Base-by-base conservation (phyloP, 2,888 invertebrate genomes). In the Biston betularia region DNA sequence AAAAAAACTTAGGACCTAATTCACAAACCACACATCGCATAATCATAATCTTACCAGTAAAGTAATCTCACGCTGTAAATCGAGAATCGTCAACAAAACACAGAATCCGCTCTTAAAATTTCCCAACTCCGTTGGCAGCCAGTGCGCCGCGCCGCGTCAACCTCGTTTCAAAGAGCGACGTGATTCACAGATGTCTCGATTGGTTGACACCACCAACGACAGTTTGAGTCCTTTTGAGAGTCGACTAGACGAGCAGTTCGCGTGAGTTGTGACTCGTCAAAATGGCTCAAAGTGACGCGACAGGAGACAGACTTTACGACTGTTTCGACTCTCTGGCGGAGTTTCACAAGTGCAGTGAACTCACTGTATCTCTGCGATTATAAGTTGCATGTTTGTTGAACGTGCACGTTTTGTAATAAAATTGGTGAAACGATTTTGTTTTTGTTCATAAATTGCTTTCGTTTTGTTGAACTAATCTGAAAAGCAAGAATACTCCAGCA, bases 121-220 rank as follows among this genome's bases (percentile, higher is more conserved):
- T 45, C 45, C 14, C 45, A 8, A 8, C 45, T 45, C 45, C 14
- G 45, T 45, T 15, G 57, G 42, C 50, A 56, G 60, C 15, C 35
- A 48, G 45, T 44, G 38, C 38, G 15, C 33, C 48, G 42, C 24
- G 53, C 34, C 50, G 24, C 56, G 62, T 62, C 62, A 60, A 58
- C 61, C 53, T 54, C 56, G 60, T 46, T 61, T 52, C 50, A 50
- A 50, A 54, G 61, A 62, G 66, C 44, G 55, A 63, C 59, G 55
- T 34, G 50, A 59, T 49, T 63, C 67, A 54, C 53, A 42, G 57
- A 50, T 44, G 50, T 15, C 44, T 9, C 48, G 58, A 50, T 14
- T 40, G 58, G 49, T 58, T 55, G 67, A 68, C 55, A 45, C 45
- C 54, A 15, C 58, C 54, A 55, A 63, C 46, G 67, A 62, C 67